These are phyloP conservation scores for Ectropis crepuscularia DNA, from an alignment of 2,888 invertebrate genomes.

Conservation along the genomic window DNA sequence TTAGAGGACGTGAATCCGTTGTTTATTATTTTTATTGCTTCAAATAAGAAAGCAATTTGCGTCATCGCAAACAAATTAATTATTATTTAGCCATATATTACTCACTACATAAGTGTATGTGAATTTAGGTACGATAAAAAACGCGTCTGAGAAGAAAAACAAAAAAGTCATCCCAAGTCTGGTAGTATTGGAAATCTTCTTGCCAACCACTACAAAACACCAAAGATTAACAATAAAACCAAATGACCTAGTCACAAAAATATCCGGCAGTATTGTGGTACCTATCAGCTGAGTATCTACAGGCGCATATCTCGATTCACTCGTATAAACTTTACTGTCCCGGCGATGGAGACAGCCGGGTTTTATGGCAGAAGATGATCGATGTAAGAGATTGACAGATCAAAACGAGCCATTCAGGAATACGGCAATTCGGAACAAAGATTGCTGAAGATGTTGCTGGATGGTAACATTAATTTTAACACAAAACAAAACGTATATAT, in stretches of 20 bases:
- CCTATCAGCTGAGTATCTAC: slow-evolving; percentile 6
- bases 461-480: too few relatives aligned
- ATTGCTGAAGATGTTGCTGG: background rate
- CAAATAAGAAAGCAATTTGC: too few relatives aligned
- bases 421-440: background rate
- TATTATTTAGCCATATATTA: too few relatives aligned
- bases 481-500: too few relatives aligned
- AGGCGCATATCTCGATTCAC: slow-evolving; percentile 9
- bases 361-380: slow-evolving; percentile 28
- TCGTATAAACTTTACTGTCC: slow-evolving; percentile 12
- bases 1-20: too few relatives aligned
- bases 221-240: background rate
- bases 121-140: too few relatives aligned
- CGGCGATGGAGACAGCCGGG: slow-evolving; percentile 11
- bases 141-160: too few relatives aligned
- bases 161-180: too few relatives aligned
- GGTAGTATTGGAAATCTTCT: too few relatives aligned
- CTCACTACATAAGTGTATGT: too few relatives aligned
- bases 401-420: slow-evolving; percentile 1
- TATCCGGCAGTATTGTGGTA: background rate
- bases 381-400: slow-evolving; percentile 25
- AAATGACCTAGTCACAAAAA: slow-evolving; percentile 1
- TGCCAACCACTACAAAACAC: background rate
- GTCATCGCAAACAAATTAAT: too few relatives aligned
- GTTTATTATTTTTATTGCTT: too few relatives aligned